Conservation (phyloP, 2,888 invertebrate genomes). For the Unio pictorum region DNA sequence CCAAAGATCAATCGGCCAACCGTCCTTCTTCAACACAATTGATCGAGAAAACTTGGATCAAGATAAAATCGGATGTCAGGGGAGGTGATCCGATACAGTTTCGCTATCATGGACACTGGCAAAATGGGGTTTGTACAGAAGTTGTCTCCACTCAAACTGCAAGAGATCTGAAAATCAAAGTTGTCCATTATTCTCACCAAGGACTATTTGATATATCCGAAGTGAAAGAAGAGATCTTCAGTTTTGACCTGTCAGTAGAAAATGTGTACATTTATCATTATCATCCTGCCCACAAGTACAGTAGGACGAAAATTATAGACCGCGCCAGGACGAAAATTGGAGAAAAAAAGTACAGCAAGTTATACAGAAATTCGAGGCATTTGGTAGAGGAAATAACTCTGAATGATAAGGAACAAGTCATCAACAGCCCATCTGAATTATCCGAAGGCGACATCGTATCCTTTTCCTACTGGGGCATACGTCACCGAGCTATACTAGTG, state of each 20-base stretch:
- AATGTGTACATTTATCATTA: constrained; percentile 16
- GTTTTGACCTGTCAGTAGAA: constrained; percentile 12
- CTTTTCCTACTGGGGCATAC: constrained; percentile 15
- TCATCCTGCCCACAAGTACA: constrained; percentile 10
- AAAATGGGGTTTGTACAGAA: constrained; percentile 15
- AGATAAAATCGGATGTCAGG: constrained; percentile 14
- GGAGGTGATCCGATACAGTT: constrained; percentile 12
- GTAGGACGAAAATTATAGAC: constrained; percentile 5
- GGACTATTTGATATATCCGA: background rate
- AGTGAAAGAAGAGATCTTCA: constrained; percentile 14
- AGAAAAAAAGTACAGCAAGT: constrained; percentile 7
- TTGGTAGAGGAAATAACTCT: constrained; percentile 7
- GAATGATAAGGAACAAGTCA: constrained; percentile 5
- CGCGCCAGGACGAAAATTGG: constrained; percentile 13
- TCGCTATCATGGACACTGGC: background rate
- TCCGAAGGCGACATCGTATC: constrained; percentile 12
- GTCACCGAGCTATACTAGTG: constrained; percentile 14
- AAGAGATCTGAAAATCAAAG: background rate
- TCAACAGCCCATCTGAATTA: constrained; percentile 6
- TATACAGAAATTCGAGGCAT: constrained; percentile 11
- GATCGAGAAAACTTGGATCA: constrained; percentile 3
- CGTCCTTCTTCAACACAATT: background rate
- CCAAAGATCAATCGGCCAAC: no score
- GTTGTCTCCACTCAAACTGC: background rate
- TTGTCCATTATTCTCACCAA: constrained; percentile 12